Base-by-base conservation (phyloP, 2,797 vertebrate species). In the Peromyscus nudipes region DNA sequence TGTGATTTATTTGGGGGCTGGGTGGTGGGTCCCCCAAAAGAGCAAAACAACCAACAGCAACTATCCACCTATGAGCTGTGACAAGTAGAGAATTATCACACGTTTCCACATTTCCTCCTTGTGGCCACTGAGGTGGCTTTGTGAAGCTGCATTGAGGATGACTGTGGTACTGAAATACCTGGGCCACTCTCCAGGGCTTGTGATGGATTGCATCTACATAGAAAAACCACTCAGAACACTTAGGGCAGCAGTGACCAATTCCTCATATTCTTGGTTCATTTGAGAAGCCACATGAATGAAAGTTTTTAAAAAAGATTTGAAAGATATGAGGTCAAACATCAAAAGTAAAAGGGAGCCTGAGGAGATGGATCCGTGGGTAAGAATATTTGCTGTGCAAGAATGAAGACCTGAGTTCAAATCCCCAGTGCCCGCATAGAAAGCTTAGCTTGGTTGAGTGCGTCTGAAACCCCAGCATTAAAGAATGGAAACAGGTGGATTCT, bases 31-130 rank as follows among this genome's bases (percentile, higher is more conserved):
- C 16, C 55, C 55, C 55, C 55, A 55, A 55, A 55, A 17, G 55
- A 55, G 55, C 55, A 55, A 55, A 55, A 55, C 55, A 55, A 55
- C 55, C 55, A 55, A 55, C 55, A 55, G 55, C 55, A 55, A 55
- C 16, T 55, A 55, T 89, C 95, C 86, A 90, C 23, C 4, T 81
- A 29, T 29, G 82, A 92, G 49, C 29, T 75, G 31, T 69, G 79
- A 94, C 97, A 96, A 67, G 31, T 60, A 31, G 96, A 62, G 1
- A 82, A 88, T 97, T 92, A 83, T 95, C 96, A 82, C 29, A n/a
- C n/a, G 31, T 92, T 89, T 67, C 49, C 49, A 92, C 73, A 67
- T 76, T 71, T 8, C 1, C 2, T 91, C 89, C 91, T 81, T 46
- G 29, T 34, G 37, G n/a, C 37, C 17, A 6, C 34, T 0, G 13